Conservation (phyloP, 2,113 vertebrate species). For the Oncorhynchus clarkii region DNA sequence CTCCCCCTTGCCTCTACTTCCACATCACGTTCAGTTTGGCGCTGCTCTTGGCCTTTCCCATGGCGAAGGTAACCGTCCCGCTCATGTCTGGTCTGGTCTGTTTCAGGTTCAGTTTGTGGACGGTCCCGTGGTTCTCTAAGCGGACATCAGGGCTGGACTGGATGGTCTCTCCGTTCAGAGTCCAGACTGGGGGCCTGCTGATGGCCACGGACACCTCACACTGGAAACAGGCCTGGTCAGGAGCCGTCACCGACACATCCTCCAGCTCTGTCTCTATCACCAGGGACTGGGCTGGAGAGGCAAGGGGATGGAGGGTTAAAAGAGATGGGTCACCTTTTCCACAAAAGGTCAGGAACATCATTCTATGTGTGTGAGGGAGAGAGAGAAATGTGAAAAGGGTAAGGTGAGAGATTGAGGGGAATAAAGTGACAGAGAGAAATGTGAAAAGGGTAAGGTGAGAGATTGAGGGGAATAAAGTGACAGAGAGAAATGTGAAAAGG, state of each 20-base stretch:
- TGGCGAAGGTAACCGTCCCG: constrained; percentile 70
- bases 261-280: constrained; percentile 64
- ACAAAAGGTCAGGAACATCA: not conserved
- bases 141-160: constrained; percentile 47
- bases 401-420: no score
- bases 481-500: no score
- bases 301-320: not conserved
- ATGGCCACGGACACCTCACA: constrained; percentile 74
- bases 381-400: no score
- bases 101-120: constrained; percentile 72
- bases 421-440: no score
- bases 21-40: constrained; percentile 34
- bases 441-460: not conserved
- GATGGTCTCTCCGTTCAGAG: constrained; percentile 70
- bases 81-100: constrained; percentile 66
- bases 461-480: not conserved
- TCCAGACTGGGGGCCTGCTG: constrained; percentile 70
- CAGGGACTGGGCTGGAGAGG: constrained; percentile 65
- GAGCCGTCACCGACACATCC: constrained; percentile 64
- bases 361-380: no score
- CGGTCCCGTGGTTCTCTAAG: constrained; percentile 63
- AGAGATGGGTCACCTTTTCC: not conserved
- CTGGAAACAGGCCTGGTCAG: constrained; percentile 63
- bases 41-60: constrained; percentile 72
- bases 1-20: not conserved